Percentiles rank a stretch among this genome's conserved stretches.
phyloP scores from a whole-genome alignment of 1,140 invertebrate species.

The Mactra quadrangularis region DNA sequence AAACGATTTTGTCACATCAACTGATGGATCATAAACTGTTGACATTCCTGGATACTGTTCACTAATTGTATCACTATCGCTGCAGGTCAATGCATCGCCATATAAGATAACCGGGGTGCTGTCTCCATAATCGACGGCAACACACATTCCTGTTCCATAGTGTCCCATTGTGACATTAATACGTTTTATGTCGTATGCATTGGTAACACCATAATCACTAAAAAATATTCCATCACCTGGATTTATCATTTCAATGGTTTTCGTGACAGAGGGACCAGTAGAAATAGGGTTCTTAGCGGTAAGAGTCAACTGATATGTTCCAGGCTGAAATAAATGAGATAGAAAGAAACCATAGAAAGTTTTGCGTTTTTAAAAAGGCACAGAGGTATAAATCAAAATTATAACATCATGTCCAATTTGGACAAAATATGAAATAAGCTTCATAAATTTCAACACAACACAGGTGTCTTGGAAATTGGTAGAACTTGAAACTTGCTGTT shows the following conservation, averaged over 20 bases:
- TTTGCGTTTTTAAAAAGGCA: neutral
- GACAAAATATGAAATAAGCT: neutral
- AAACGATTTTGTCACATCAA: slow-evolving; percentile 41
- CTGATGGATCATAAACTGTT: slow-evolving; percentile 61
- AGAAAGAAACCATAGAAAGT: too few species aligned
- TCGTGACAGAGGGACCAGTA: slow-evolving; percentile 1
- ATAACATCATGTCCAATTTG: neutral
- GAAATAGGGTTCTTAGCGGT: slow-evolving; percentile 66
- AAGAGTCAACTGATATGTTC: slow-evolving; percentile 64
- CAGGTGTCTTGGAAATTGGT: neutral
- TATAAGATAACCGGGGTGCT: slow-evolving; percentile 50
- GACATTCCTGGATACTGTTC: neutral
- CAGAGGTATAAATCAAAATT: neutral
- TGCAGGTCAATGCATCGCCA: slow-evolving; percentile 58
- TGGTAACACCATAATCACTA: slow-evolving; percentile 25
- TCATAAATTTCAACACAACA: neutral
- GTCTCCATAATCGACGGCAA: slow-evolving; percentile 82
- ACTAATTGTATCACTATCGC: neutral
- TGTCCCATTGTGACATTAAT: slow-evolving; percentile 74
- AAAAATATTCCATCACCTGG: slow-evolving; percentile 48
- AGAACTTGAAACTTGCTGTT: neutral
- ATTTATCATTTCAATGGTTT: slow-evolving; percentile 53
- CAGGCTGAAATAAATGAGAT: slow-evolving; percentile 66
- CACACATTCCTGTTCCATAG: slow-evolving; percentile 80
- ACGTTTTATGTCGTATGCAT: slow-evolving; percentile 64